Percentiles rank a stretch among this genome's conserved stretches.
Evolutionary conservation across 1,140 invertebrate species (phyloP).

Genomic region (Holcopasites calliopsidis): DNA sequence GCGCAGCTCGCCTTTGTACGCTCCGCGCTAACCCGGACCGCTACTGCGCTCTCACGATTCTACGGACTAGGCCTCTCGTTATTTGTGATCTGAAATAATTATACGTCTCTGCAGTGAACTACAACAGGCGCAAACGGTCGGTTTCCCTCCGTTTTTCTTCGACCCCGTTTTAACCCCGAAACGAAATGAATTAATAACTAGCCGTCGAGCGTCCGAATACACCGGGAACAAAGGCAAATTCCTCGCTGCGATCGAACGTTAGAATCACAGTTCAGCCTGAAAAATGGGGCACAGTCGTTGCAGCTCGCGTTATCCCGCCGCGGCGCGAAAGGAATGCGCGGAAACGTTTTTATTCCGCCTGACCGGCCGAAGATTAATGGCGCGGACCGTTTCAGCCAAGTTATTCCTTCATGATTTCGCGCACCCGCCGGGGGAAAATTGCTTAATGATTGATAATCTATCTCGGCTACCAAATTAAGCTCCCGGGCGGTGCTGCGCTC

Average conservation of each 20-base stretch:
- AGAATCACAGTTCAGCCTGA: background rate
- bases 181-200: background rate
- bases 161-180: background rate
- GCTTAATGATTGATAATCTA: slow-evolving; percentile 46
- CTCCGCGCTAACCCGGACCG: background rate
- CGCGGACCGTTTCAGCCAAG: background rate
- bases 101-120: background rate
- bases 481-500: background rate
- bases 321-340: background rate
- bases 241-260: too few species aligned
- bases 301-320: background rate
- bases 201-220: too few species aligned
- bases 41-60: background rate
- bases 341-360: slow-evolving; percentile 21
- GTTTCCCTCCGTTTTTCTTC: background rate
- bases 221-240: too few species aligned
- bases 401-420: slow-evolving; percentile 16
- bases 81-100: background rate
- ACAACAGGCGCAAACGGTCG: background rate
- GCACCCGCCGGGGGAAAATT: slow-evolving; percentile 6
- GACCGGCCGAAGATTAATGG: slow-evolving; percentile 32
- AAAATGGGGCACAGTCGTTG: background rate
- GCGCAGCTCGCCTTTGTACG: background rate
- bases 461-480: slow-evolving; percentile 14
- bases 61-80: background rate